These are phyloP conservation scores for Lutraria lutraria DNA, from an alignment of 2,888 invertebrate species.

Conservation along the genomic window DNA sequence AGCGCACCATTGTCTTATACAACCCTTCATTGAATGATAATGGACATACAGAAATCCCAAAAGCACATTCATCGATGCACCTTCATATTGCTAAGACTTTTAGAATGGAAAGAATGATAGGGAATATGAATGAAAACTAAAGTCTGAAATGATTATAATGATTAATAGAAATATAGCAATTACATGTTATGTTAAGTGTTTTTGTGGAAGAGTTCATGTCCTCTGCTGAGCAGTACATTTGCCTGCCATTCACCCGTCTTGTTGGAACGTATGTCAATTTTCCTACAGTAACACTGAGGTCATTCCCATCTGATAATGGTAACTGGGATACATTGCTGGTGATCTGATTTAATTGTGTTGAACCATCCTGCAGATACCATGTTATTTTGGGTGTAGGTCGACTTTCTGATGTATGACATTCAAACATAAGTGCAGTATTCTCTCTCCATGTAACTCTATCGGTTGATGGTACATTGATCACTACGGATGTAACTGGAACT, in stretches of 20 bases:
- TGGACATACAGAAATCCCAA: too few relatives aligned
- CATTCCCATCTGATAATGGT: neutral
- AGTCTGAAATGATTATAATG: neutral
- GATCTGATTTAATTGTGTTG: neutral
- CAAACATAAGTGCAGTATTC: neutral
- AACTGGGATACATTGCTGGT: neutral
- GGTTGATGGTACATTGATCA: neutral
- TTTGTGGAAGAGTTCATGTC: neutral
- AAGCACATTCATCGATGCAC: too few relatives aligned
- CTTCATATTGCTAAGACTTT: too few relatives aligned
- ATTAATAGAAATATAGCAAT: neutral
- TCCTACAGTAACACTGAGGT: neutral
- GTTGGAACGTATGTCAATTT: neutral
- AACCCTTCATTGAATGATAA: too few relatives aligned
- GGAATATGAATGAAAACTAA: too few relatives aligned
- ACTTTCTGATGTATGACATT: neutral
- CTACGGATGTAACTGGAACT: neutral
- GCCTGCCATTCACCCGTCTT: neutral
- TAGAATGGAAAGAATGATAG: too few relatives aligned
- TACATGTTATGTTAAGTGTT: conserved; percentile 3
- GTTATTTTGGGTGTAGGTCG: neutral
- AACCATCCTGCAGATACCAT: neutral
- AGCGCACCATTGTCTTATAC: too few relatives aligned
- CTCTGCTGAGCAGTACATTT: conserved; percentile 7
- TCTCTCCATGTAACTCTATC: neutral